Evolutionary conservation across 2,888 invertebrate species (phyloP).

Genomic region (Tenthredo notha): DNA sequence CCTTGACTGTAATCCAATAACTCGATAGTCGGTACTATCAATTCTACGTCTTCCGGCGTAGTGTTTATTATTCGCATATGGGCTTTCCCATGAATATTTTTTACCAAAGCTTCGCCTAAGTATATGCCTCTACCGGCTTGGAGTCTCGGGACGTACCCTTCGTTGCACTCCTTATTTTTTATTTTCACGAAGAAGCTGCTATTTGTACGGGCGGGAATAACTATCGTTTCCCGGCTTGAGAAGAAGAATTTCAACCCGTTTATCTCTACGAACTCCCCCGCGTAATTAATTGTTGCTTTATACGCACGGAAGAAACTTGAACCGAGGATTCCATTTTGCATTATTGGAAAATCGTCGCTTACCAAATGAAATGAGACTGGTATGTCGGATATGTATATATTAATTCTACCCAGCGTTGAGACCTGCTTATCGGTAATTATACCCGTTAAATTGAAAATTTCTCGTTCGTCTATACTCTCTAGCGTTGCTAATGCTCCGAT

Average conservation of each 20-base stretch:
- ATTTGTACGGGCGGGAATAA: background rate
- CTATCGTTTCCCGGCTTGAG: background rate
- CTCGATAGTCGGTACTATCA: conserved; percentile 22
- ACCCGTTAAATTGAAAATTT: background rate
- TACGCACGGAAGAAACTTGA: background rate
- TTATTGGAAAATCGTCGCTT: background rate
- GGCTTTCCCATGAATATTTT: background rate
- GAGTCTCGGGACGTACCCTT: background rate
- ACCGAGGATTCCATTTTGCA: background rate
- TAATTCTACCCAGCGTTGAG: too few species aligned
- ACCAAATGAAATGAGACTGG: background rate
- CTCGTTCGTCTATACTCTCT: background rate
- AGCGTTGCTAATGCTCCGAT: conserved; percentile 3
- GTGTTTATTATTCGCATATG: background rate
- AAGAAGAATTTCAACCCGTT: background rate
- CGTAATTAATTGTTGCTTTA: conserved; percentile 17
- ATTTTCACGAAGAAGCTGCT: background rate
- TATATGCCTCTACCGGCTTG: background rate
- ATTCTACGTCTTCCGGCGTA: conserved; percentile 7
- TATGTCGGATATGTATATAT: too few species aligned
- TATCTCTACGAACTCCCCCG: conserved; percentile 8
- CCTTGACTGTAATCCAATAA: background rate
- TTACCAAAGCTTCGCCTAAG: conserved; percentile 50
- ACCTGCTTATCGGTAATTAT: background rate
- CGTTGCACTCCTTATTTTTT: background rate